Evolutionary conservation across 1,140 invertebrate genomes (phyloP).

Genomic region (Leptestheria dahalacensis): DNA sequence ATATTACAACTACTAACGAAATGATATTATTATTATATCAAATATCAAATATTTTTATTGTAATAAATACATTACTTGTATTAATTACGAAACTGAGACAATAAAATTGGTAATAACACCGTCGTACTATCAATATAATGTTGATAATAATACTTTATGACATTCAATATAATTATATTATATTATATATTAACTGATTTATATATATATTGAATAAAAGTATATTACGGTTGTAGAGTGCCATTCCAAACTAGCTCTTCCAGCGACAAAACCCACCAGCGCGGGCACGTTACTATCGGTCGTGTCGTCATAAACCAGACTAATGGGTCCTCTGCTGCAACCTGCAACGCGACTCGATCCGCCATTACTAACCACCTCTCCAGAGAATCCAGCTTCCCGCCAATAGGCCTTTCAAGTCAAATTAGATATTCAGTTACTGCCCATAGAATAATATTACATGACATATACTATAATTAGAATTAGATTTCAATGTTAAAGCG

Average conservation of each 20-base stretch:
- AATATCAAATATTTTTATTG: too few relatives aligned
- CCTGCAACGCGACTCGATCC: conserved; percentile 20
- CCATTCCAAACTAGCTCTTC: conserved; percentile 25
- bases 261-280: conserved; percentile 31
- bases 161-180: too few relatives aligned
- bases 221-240: conserved; percentile 19
- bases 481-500: neutral
- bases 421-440: neutral
- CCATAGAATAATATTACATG: neutral
- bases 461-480: too few relatives aligned
- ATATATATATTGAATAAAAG: too few relatives aligned
- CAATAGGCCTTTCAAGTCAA: conserved; percentile 31
- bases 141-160: too few relatives aligned
- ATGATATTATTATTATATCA: too few relatives aligned
- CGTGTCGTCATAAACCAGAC: conserved; percentile 31
- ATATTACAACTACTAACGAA: too few relatives aligned
- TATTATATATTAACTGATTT: too few relatives aligned
- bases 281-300: conserved; percentile 27
- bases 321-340: conserved; percentile 26
- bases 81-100: too few relatives aligned
- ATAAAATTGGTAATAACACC: conserved; percentile 1
- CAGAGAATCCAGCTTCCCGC: conserved; percentile 28
- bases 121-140: too few relatives aligned
- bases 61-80: too few relatives aligned
- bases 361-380: conserved; percentile 31